Conservation (phyloP, 2,888 invertebrate genomes). For the Lepidocyrtinus sp. region DNA sequence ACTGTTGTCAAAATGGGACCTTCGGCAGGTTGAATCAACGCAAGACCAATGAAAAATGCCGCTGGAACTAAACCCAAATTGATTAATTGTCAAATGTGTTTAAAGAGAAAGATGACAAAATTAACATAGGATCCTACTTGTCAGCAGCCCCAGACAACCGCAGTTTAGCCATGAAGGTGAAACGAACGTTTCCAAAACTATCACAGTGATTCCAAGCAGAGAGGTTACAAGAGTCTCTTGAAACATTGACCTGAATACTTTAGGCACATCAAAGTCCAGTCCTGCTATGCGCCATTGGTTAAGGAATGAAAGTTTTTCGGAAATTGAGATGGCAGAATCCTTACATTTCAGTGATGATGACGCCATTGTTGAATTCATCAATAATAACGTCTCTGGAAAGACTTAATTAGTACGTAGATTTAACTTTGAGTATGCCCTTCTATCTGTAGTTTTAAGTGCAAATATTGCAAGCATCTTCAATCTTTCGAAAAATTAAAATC, state of each 20-base stretch:
- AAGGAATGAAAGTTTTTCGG: background rate
- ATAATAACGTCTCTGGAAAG: background rate
- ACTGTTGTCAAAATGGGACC: background rate
- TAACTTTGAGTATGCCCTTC: background rate
- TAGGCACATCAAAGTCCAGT: background rate
- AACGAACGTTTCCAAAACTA: background rate
- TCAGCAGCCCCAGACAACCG: background rate
- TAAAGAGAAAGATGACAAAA: background rate
- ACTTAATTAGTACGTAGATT: background rate
- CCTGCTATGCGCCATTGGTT: background rate
- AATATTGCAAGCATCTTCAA: background rate
- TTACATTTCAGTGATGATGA: background rate
- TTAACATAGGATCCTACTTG: background rate
- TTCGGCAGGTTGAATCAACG: background rate
- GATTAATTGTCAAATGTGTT: background rate
- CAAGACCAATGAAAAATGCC: background rate
- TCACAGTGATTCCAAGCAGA: background rate
- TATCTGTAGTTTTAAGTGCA: background rate
- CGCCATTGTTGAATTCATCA: background rate
- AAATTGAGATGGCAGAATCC: background rate
- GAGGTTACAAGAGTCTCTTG: background rate
- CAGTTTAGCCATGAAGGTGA: background rate
- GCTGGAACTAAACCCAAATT: background rate
- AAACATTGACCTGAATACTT: background rate
- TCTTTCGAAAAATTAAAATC: no score